A percentile compares a stretch with the other conserved stretches of the same genome.
phyloP scores from a whole-genome alignment of 2,797 vertebrate genomes.

The Myotis daubentonii region DNA sequence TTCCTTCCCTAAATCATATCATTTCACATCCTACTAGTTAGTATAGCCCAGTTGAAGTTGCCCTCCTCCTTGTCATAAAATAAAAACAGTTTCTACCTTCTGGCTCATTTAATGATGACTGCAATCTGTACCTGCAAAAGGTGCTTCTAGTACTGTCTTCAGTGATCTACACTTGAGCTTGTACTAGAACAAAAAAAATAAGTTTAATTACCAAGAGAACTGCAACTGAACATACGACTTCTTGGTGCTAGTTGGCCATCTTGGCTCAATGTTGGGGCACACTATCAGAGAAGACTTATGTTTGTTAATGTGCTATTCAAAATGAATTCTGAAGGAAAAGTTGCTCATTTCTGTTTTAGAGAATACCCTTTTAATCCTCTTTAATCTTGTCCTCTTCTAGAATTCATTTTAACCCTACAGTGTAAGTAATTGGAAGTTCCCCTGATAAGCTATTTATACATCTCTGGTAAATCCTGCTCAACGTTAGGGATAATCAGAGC shows the following conservation, averaged over 20 bases:
- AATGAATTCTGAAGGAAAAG: constrained; percentile 76
- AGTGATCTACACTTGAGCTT: constrained; percentile 79
- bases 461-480: constrained; percentile 78
- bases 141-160: constrained; percentile 82
- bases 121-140: constrained; percentile 76
- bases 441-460: constrained; percentile 64
- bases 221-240: constrained; percentile 75
- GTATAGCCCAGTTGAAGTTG: neutral
- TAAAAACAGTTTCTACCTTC: constrained; percentile 63
- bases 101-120: constrained; percentile 79
- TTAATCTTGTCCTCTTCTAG: constrained; percentile 78
- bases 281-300: constrained; percentile 67
- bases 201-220: constrained; percentile 82
- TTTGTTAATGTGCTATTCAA: constrained; percentile 69
- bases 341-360: constrained; percentile 70
- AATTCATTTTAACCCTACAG: constrained; percentile 77
- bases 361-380: constrained; percentile 75
- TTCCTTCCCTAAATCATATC: constrained; percentile 41
- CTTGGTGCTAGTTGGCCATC: constrained; percentile 79
- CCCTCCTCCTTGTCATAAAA: neutral
- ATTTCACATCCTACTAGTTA: constrained; percentile 61
- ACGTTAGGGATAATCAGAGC: constrained; percentile 74
- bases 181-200: constrained; percentile 78
- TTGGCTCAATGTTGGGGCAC: constrained; percentile 70
- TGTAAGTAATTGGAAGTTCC: constrained; percentile 79